A percentile compares a stretch with the other conserved stretches of the same genome.
Evolutionary conservation across 2,797 vertebrate species (phyloP).

Genomic region (Chromobotia macracanthus): DNA sequence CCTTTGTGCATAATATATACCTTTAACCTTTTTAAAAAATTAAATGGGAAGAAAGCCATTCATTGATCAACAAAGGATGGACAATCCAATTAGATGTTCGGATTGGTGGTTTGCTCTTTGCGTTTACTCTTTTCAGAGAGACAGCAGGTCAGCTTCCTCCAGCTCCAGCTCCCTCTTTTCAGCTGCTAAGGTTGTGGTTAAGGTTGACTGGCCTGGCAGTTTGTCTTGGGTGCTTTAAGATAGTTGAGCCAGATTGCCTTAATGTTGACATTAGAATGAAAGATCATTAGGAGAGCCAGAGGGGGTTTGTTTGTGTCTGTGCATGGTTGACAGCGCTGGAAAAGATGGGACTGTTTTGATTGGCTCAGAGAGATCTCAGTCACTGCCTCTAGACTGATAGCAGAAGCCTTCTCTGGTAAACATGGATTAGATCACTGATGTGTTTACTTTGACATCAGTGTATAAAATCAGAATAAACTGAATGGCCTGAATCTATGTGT

Average conservation of each 20-base stretch:
- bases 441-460: not conserved
- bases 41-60: constrained; percentile 22
- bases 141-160: constrained; percentile 27
- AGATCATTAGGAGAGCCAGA: constrained; percentile 64
- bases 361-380: constrained; percentile 1
- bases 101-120: constrained; percentile 45
- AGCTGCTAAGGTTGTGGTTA: not conserved
- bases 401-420: not conserved
- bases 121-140: constrained; percentile 7
- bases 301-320: constrained; percentile 20
- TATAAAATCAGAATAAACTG: not conserved
- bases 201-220: constrained; percentile 11
- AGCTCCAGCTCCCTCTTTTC: constrained; percentile 34
- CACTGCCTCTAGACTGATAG: constrained; percentile 8
- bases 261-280: constrained; percentile 57
- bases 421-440: constrained; percentile 1
- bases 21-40: not conserved
- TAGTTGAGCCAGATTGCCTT: constrained; percentile 46
- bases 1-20: constrained; percentile 33
- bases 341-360: constrained; percentile 5
- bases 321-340: constrained; percentile 16
- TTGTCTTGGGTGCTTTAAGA: constrained; percentile 33
- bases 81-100: constrained; percentile 79
- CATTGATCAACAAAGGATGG: constrained; percentile 74
- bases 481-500: not conserved